Evolutionary conservation across 2,113 vertebrate species (phyloP).

Genomic region (Lophius piscatorius): DNA sequence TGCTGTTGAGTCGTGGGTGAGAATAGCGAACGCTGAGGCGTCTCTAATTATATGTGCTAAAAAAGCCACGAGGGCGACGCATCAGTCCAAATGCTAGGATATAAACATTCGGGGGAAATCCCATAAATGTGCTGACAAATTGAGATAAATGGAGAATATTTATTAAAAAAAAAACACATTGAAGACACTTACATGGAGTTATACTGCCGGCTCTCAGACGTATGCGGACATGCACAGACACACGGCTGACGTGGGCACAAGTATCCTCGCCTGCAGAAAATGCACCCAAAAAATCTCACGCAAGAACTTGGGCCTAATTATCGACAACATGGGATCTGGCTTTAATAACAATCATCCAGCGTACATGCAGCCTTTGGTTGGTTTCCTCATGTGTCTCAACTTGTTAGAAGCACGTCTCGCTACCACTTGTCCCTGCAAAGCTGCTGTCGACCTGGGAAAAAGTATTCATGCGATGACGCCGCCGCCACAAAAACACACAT

Average conservation of each 20-base stretch:
- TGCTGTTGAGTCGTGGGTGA: conserved; percentile 5
- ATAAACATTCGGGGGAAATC: conserved; percentile 50
- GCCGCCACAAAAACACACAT: conserved; percentile 32
- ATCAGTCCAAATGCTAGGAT: conserved; percentile 27
- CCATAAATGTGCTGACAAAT: conserved; percentile 35
- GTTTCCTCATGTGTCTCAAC: too few relatives aligned
- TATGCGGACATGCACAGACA: too few relatives aligned
- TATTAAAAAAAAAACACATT: too few relatives aligned
- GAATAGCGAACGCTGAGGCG: conserved; percentile 8
- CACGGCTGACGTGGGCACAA: background rate
- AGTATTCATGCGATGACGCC: too few relatives aligned
- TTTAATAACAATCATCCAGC: background rate
- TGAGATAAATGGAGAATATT: conserved; percentile 51
- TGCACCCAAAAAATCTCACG: background rate
- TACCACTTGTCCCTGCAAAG: too few relatives aligned
- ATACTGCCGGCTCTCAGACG: too few relatives aligned
- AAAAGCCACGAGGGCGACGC: conserved; percentile 25
- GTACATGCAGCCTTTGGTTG: too few relatives aligned
- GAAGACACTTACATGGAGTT: too few relatives aligned
- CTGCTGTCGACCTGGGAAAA: too few relatives aligned
- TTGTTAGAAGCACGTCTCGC: too few relatives aligned
- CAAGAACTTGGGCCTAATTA: conserved; percentile 1
- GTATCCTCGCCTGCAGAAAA: conserved; percentile 1
- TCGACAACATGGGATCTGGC: conserved; percentile 7
- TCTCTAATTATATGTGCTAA: conserved; percentile 5